A percentile compares a stretch with the other conserved stretches of the same genome.
Conservation (phyloP, 2,888 invertebrate genomes). For the Scaptomyza parva region DNA sequence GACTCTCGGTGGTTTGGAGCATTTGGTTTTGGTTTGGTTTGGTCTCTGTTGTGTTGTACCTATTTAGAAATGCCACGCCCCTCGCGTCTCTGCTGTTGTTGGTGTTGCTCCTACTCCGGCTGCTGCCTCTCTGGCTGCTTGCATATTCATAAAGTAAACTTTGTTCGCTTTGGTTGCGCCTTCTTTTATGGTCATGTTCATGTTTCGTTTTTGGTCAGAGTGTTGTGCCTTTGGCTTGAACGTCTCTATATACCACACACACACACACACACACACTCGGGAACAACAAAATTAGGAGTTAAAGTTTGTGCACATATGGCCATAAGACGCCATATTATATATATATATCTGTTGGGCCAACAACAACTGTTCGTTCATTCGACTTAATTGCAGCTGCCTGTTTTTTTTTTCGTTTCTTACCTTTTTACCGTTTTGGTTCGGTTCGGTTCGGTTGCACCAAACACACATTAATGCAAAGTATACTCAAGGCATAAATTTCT, state of each 20-base stretch:
- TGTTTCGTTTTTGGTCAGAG: constrained; percentile 61
- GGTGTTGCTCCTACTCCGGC: too few relatives aligned
- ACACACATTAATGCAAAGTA: constrained; percentile 55
- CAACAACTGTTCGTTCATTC: constrained; percentile 23
- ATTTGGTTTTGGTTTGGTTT: constrained; percentile 21
- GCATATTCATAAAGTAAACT: constrained; percentile 73
- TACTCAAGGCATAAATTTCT: constrained; percentile 31
- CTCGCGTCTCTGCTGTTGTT: too few relatives aligned
- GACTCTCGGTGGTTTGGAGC: constrained; percentile 24
- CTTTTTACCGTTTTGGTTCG: constrained; percentile 50
- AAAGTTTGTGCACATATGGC: constrained; percentile 64
- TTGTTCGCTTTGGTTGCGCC: constrained; percentile 27
- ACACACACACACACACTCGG: background rate
- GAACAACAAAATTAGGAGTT: constrained; percentile 60
- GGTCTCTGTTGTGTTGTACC: constrained; percentile 11
- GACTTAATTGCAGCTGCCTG: constrained; percentile 60
- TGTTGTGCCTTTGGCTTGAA: constrained; percentile 29
- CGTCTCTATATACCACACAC: constrained; percentile 59
- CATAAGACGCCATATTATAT: constrained; percentile 64
- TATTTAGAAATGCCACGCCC: constrained; percentile 65
- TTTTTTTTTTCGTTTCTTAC: constrained; percentile 9
- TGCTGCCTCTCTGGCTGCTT: too few relatives aligned
- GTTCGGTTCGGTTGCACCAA: too few relatives aligned
- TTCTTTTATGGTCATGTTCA: constrained; percentile 66
- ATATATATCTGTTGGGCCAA: constrained; percentile 11